A percentile compares a stretch with the other conserved stretches of the same genome.
phyloP scores from a whole-genome alignment of 2,797 vertebrate species.

The Crax fasciolata region DNA sequence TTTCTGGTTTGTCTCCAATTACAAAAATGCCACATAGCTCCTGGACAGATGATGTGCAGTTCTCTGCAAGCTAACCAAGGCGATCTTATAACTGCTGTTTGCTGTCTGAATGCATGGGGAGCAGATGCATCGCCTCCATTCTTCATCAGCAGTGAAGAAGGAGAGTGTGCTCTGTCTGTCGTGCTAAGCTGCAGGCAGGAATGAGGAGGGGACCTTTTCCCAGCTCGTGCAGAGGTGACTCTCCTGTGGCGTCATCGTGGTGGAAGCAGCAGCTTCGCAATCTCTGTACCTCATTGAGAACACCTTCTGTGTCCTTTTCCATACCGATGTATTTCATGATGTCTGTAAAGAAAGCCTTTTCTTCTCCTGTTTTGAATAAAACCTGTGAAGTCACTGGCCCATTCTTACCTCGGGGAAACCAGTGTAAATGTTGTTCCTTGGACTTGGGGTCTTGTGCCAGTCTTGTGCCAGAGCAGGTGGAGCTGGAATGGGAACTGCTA shows the following conservation, averaged over 20 bases:
- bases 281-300: not conserved
- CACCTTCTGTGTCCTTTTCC: not conserved
- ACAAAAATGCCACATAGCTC: not conserved
- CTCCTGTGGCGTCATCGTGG: not conserved
- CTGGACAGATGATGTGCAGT: not conserved
- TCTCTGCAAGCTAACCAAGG: not conserved
- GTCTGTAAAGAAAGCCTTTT: constrained; percentile 27
- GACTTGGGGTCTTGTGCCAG: not conserved
- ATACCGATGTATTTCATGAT: not conserved
- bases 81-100: not conserved
- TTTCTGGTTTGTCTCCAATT: not conserved
- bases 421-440: fast-evolving
- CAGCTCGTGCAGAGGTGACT: not conserved
- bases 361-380: constrained; percentile 53
- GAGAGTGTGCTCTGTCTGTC: not conserved
- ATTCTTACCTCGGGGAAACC: not conserved
- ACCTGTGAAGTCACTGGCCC: not conserved
- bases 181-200: not conserved
- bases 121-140: not conserved
- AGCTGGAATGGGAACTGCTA: not conserved
- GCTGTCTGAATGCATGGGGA: not conserved
- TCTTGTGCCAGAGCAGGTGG: not conserved
- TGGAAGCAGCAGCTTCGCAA: not conserved
- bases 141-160: fast-evolving
- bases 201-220: not conserved